phyloP scores from a whole-genome alignment of 2,888 invertebrate species.

The Eurytoma adleriae region DNA sequence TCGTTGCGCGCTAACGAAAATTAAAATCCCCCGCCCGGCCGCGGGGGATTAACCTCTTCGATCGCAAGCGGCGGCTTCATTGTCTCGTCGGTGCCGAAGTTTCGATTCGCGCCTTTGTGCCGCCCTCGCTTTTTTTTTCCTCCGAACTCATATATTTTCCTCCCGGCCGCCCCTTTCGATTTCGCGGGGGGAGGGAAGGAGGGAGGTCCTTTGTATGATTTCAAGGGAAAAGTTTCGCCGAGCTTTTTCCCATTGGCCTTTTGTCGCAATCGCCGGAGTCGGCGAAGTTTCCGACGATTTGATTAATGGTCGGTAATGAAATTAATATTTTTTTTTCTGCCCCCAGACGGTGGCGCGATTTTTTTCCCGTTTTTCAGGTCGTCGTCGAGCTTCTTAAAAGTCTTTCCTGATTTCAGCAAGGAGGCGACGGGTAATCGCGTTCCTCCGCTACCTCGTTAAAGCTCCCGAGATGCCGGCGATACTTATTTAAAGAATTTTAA shows the following conservation, averaged over 20 bases:
- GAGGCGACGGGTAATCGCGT: too few species aligned
- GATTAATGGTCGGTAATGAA: too few species aligned
- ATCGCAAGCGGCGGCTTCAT: neutral
- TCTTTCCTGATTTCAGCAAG: too few species aligned
- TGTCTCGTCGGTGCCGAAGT: neutral
- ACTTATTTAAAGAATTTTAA: conserved; percentile 49
- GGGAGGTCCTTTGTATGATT: conserved; percentile 42
- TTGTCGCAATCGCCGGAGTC: neutral
- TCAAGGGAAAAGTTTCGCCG: conserved; percentile 49
- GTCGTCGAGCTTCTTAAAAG: too few species aligned
- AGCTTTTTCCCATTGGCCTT: neutral
- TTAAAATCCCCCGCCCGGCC: neutral
- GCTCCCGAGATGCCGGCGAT: conserved; percentile 2
- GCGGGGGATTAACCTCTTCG: neutral
- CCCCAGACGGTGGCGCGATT: too few species aligned
- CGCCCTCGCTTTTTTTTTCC: neutral
- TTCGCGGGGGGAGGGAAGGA: conserved; percentile 22
- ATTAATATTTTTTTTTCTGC: too few species aligned
- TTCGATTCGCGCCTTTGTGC: neutral
- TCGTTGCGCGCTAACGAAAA: too few species aligned
- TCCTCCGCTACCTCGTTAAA: neutral
- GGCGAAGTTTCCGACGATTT: too few species aligned
- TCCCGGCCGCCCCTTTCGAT: conserved; percentile 12
- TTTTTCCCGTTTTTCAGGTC: too few species aligned
- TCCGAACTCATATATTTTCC: neutral